Conservation (phyloP, 2,888 invertebrate species). For the Drosophila emarginata region DNA sequence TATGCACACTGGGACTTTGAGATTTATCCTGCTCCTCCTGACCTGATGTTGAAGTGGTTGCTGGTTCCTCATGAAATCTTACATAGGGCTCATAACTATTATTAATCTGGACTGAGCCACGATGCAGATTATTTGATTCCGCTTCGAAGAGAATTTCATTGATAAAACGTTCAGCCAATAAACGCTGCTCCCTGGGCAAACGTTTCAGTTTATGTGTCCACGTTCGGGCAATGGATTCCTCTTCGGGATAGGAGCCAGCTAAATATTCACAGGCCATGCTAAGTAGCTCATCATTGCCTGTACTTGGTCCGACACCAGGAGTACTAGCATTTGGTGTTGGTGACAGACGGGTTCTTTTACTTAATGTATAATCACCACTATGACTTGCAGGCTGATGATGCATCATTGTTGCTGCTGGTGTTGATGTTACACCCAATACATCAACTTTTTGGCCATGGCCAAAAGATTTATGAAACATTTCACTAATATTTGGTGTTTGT, state of each 20-base stretch:
- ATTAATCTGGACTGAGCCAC: conserved; percentile 80
- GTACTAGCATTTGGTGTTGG: conserved; percentile 31
- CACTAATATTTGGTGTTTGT: conserved; percentile 74
- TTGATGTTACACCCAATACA: conserved; percentile 53
- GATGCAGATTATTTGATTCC: conserved; percentile 79
- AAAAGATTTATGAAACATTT: conserved; percentile 80
- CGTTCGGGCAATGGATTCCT: conserved; percentile 79
- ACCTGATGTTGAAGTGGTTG: conserved; percentile 41
- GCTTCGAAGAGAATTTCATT: conserved; percentile 81
- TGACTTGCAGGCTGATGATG: conserved; percentile 50
- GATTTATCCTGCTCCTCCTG: conserved; percentile 73
- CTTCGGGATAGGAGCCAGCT: conserved; percentile 76
- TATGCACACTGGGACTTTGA: conserved; percentile 77
- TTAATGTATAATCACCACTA: conserved; percentile 19
- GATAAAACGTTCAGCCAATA: conserved; percentile 81
- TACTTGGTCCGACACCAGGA: not conserved
- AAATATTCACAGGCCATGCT: conserved; percentile 79
- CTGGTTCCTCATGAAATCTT: conserved; percentile 70
- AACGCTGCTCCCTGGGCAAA: conserved; percentile 75
- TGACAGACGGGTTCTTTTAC: not conserved
- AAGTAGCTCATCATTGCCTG: conserved; percentile 72
- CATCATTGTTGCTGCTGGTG: conserved; percentile 20
- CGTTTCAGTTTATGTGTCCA: conserved; percentile 80
- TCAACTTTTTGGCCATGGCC: conserved; percentile 67
- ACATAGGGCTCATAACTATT: conserved; percentile 79